These are phyloP conservation scores for Noctua fimbriata DNA, from an alignment of 2,888 invertebrate genomes.

Conservation along the genomic window DNA sequence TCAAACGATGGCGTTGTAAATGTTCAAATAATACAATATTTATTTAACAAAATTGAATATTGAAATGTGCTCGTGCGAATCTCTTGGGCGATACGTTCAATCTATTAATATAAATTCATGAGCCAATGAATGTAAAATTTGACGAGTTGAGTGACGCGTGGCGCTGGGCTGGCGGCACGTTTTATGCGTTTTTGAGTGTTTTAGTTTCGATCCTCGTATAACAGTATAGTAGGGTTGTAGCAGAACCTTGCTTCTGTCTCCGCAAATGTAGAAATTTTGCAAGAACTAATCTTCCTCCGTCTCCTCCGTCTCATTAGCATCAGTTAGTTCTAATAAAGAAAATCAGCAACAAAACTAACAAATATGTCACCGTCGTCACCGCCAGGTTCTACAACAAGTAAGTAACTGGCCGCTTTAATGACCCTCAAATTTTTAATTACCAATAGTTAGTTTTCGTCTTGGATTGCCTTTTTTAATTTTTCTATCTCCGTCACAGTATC, in stretches of 20 bases:
- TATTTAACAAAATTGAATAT: slow-evolving; percentile 65
- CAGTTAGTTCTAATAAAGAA: not conserved
- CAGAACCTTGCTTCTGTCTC: not conserved
- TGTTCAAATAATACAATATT: slow-evolving; percentile 61
- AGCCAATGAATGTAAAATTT: slow-evolving; percentile 57
- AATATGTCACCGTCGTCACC: not conserved
- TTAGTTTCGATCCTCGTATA: slow-evolving; percentile 29
- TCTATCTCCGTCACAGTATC: not conserved
- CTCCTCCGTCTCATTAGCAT: not conserved
- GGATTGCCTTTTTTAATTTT: not conserved
- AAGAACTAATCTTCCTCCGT: not conserved
- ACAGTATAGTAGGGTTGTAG: slow-evolving; percentile 8
- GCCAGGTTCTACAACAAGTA: not conserved
- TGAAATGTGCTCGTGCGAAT: slow-evolving; percentile 55
- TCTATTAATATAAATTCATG: slow-evolving; percentile 66
- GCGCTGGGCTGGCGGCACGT: slow-evolving; percentile 24
- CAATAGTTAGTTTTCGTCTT: not conserved
- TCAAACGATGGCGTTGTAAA: slow-evolving; percentile 49
- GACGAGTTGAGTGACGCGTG: slow-evolving; percentile 45
- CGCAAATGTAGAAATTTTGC: not conserved
- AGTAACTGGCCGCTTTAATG: not conserved
- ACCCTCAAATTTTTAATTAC: not conserved
- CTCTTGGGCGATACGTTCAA: slow-evolving; percentile 56
- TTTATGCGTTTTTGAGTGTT: slow-evolving; percentile 32
- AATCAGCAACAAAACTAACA: not conserved